phyloP scores from a whole-genome alignment of 2,797 vertebrate species.

The Lepilemur ruficaudatus region DNA sequence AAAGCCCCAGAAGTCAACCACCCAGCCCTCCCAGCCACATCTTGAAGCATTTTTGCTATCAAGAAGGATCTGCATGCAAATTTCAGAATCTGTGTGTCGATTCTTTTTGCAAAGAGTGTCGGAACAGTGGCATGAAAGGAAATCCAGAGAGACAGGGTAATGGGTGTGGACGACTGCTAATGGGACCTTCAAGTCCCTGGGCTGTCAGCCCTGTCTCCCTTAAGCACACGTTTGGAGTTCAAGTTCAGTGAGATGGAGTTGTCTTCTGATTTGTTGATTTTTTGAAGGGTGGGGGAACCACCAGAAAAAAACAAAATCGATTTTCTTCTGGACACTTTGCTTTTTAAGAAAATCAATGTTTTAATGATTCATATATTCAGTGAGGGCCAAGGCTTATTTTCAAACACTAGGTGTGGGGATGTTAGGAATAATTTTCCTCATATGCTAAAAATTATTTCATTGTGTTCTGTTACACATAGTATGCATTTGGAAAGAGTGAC shows the following conservation, averaged over 20 bases:
- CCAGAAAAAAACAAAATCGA: neutral
- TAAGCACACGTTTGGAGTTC: conserved; percentile 83
- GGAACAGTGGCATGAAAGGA: conserved; percentile 79
- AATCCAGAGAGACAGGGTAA: conserved; percentile 87
- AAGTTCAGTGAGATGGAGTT: conserved; percentile 75
- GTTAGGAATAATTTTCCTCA: conserved; percentile 62
- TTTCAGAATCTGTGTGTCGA: conserved; percentile 76
- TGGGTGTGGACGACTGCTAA: conserved; percentile 83
- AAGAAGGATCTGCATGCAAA: conserved; percentile 80
- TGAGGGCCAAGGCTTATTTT: conserved; percentile 46
- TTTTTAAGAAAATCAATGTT: conserved; percentile 59
- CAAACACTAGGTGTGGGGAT: conserved; percentile 35
- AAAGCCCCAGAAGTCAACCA: conserved; percentile 45
- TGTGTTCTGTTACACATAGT: neutral
- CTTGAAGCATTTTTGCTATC: conserved; percentile 82
- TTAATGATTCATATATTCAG: conserved; percentile 69
- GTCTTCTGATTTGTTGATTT: conserved; percentile 74
- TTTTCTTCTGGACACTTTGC: conserved; percentile 45
- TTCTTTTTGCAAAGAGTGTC: conserved; percentile 78
- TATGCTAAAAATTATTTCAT: conserved; percentile 72
- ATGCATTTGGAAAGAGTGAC: neutral
- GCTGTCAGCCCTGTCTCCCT: conserved; percentile 84
- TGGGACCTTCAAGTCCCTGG: conserved; percentile 80
- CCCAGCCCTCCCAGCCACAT: conserved; percentile 64
- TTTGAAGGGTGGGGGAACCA: neutral